These are phyloP conservation scores for Zapornia atra DNA, from an alignment of 2,113 vertebrate genomes.

Conservation along the genomic window DNA sequence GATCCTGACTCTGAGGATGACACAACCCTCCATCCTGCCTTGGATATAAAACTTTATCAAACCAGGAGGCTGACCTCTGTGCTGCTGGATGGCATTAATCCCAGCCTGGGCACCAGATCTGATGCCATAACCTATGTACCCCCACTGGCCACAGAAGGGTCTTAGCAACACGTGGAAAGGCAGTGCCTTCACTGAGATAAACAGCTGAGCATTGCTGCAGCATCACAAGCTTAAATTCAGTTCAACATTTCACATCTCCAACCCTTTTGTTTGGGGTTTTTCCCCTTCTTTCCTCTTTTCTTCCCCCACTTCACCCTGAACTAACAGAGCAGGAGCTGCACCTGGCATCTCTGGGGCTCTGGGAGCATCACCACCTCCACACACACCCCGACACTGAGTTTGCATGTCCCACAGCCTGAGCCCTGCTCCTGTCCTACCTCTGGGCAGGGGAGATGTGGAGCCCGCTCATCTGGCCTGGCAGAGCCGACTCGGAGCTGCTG, in stretches of 20 bases:
- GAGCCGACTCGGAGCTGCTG: conserved; percentile 75
- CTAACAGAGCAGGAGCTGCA: background rate
- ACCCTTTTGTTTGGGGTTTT: background rate
- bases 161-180: background rate
- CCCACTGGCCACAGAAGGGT: fast-evolving
- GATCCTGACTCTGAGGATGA: background rate
- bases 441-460: conserved; percentile 83
- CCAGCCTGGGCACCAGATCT: fast-evolving
- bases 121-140: background rate
- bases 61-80: fast-evolving
- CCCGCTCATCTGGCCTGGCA: conserved; percentile 84
- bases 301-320: no score
- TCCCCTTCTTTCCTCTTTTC: no score
- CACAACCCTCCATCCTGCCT: background rate
- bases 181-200: background rate
- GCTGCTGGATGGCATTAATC: background rate
- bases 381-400: fast-evolving
- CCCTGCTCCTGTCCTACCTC: conserved; percentile 73
- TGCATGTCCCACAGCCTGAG: fast-evolving
- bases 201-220: background rate
- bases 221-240: background rate
- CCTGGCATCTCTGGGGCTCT: background rate
- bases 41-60: background rate
- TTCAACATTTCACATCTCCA: background rate
- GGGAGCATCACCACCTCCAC: background rate